Evolutionary conservation across 2,797 vertebrate species (phyloP), one percentile per base, ranked within the genome.

Genomic region (Urophycis tenuis): DNA sequence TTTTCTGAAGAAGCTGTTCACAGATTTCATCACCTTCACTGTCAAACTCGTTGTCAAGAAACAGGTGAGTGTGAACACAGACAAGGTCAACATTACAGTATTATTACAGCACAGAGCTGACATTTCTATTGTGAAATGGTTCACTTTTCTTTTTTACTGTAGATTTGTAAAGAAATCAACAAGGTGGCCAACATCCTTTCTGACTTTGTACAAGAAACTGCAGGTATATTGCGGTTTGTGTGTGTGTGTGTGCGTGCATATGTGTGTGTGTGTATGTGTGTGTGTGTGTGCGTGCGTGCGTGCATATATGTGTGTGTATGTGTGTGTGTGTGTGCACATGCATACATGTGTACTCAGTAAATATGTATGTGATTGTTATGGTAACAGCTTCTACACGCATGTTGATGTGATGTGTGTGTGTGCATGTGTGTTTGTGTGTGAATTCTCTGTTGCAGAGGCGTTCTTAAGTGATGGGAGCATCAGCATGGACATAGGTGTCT

Each of bases 151-250:
- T 77, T 30, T 82, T 67, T 29, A 19, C 32, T 85, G 30, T 85
- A 98, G 96, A 94, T 96, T 75, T 97, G 95, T 87, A 93, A 93
- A 7, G 95, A 98, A 91, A 96, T 96, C 77, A 94, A 94, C 87
- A 91, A 91, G 73, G 86, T 94, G 80, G 89, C 95, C 74, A 93
- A 94, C 77, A 87, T 94, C 2, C 82, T 96, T 85, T 93, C 95
- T 30, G 89, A 92, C 79, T 97, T 94, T 81, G 88, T 96, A 74
- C 93, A 94, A 73, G 89, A 93, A 14, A 92, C 79, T 76, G 95
- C 95, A 91, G 94, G 95, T 96, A n/a, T n/a, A n/a, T n/a, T n/a
- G n/a, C n/a, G n/a, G 29, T 71, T 69, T 49, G 30, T n/a, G 7
- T 39, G 36, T 39, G 3, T 39, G n/a, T 45, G 12, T 45, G 41